phyloP scores from a whole-genome alignment of 1,140 invertebrate genomes.

The Drosophila repletoides region DNA sequence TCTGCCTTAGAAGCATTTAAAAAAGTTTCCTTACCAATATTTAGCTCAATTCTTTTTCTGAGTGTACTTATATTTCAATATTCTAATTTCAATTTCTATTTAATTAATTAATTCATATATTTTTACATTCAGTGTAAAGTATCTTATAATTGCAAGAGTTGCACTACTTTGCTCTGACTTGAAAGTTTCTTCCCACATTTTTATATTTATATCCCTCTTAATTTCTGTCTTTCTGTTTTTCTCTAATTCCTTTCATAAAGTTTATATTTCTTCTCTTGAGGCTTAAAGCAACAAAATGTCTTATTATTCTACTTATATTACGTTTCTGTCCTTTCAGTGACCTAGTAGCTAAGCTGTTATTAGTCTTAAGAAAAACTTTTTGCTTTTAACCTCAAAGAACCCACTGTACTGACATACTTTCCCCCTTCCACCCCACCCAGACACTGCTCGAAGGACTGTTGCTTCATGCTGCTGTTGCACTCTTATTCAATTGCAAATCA shows the following conservation, averaged over 20 bases:
- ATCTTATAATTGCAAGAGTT: no score
- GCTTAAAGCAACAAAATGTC: constrained; percentile 4
- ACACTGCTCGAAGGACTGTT: neutral
- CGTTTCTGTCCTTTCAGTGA: neutral
- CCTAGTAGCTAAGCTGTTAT: constrained; percentile 15
- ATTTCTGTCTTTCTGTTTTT: neutral
- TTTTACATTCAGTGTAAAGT: no score
- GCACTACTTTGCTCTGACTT: no score
- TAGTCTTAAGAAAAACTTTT: constrained; percentile 9
- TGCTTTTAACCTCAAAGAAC: no score
- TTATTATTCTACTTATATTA: constrained; percentile 1
- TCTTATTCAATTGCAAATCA: constrained; percentile 79
- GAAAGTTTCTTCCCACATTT: neutral
- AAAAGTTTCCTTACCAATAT: no score
- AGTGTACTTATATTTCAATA: no score
- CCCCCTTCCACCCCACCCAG: neutral
- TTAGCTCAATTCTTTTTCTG: no score
- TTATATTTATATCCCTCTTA: neutral
- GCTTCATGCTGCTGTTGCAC: constrained; percentile 8
- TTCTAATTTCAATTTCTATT: no score
- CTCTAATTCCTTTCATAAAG: neutral
- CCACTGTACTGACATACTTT: neutral
- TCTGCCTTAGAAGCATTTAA: no score
- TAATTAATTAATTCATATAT: no score
- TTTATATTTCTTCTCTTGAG: neutral